Evolutionary conservation across 2,888 invertebrate genomes (phyloP).

Genomic region (Harpagoxenus sublaevis): DNA sequence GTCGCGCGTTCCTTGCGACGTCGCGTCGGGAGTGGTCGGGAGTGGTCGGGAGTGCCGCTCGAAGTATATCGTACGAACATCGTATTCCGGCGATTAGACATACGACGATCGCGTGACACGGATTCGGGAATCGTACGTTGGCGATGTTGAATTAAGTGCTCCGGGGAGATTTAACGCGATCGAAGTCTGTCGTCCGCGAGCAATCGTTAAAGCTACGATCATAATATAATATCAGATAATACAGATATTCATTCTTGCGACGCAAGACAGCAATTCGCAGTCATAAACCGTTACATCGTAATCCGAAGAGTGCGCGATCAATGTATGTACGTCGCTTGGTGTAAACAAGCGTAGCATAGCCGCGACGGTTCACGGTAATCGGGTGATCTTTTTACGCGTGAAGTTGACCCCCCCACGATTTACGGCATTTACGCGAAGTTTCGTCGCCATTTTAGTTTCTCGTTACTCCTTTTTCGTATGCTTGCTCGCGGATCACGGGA

Average conservation of each 20-base stretch:
- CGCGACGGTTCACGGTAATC: neutral
- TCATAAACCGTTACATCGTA: neutral
- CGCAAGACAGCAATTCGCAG: too few relatives aligned
- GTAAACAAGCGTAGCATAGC: neutral
- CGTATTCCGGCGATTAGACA: neutral
- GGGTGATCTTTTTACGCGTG: neutral
- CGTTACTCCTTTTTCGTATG: neutral
- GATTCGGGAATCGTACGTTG: neutral
- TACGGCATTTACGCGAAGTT: neutral
- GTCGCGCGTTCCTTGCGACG: neutral
- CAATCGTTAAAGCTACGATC: neutral
- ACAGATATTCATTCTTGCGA: too few relatives aligned
- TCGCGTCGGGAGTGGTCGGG: too few relatives aligned
- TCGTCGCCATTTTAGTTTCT: neutral
- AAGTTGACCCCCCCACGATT: neutral
- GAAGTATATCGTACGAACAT: neutral
- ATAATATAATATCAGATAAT: neutral
- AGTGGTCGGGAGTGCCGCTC: too few relatives aligned
- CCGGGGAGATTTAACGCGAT: neutral
- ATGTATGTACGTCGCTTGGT: too few relatives aligned
- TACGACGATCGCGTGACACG: neutral
- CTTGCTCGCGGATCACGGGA: too few relatives aligned
- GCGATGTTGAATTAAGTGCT: neutral
- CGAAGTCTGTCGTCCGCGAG: neutral
- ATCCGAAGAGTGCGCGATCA: neutral